Conservation (phyloP, 2,113 vertebrate genomes). For the Halcyon senegalensis region DNA sequence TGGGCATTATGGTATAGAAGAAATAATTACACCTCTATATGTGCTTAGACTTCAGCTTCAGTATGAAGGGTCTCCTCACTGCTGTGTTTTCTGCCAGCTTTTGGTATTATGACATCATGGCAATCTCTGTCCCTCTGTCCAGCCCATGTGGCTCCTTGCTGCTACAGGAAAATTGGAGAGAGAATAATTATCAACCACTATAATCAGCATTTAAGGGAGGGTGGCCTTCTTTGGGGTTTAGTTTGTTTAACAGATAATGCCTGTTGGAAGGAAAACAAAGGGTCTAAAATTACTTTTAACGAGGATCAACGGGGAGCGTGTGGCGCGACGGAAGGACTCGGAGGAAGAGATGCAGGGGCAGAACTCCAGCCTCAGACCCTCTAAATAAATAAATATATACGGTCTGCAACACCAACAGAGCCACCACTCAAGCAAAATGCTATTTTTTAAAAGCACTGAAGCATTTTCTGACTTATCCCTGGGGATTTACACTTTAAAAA, state of each 20-base stretch:
- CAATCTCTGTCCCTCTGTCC: rapidly evolving
- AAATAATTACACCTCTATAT: no score
- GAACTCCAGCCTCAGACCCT: not conserved
- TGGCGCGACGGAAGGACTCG: rapidly evolving
- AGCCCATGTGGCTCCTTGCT: not conserved
- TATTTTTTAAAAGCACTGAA: constrained; percentile 40
- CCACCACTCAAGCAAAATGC: not conserved
- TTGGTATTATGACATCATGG: rapidly evolving
- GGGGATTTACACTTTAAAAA: not conserved
- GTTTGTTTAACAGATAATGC: not conserved
- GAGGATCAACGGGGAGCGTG: rapidly evolving
- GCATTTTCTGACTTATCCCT: constrained; percentile 8
- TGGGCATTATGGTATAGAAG: rapidly evolving
- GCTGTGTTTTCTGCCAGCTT: not conserved
- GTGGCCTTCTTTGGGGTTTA: not conserved
- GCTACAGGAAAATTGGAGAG: rapidly evolving
- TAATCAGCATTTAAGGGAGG: not conserved
- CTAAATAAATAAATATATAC: not conserved
- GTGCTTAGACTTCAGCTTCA: not conserved
- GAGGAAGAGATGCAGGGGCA: rapidly evolving
- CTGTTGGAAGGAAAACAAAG: not conserved
- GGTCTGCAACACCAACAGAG: not conserved
- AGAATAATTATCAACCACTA: not conserved
- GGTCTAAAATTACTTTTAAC: not conserved
- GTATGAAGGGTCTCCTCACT: no score